Base-by-base conservation (phyloP, 2,797 vertebrate genomes). In the Epinephelus malabaricus region DNA sequence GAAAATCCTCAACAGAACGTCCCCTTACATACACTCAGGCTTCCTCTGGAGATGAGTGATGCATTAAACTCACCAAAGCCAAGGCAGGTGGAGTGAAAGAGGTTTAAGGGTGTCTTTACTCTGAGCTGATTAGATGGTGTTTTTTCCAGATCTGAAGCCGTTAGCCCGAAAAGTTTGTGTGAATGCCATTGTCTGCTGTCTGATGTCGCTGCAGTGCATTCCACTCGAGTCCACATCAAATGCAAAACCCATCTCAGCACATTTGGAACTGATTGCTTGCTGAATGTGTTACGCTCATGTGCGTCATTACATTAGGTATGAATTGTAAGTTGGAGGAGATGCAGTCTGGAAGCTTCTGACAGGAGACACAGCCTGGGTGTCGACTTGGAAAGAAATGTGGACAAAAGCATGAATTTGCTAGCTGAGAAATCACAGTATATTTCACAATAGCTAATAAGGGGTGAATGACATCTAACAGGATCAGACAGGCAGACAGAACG, bases 1-100 rank as follows among this genome's bases (percentile, higher is more conserved):
- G 73, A 73, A 85, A 79, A 85, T 84, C 83, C 78, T 87, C 60
- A 59, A 86, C 67, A 27, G 40, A 85, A 65, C 55, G 60, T 69
- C 66, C 51, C 27, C 45, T 67, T 58, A 53, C 55, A 50, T 6
- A 30, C 27, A 55, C 27, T 10, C 14, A 14, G 19, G 19, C 27
- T 64, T 46, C 69, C 61, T 73, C 56, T 6, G 0, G 23, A 23
- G n/a, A 58, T 70, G 0, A 53, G 17, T 50, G 59, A 46, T 23
- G 47, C 68, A 45, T 46, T 50, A 18, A 76, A 69, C 56, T 62
- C 3, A 12, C 14, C 53, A 70, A 70, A 66, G 70, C 64, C n/a
- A 17, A 40, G 55, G 61, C 50, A 59, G 64, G 66, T 74, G 77
- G 64, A 81, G 18, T 25, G 43, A 55, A 49, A 25, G 64, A 23